Conservation (phyloP, 2,888 invertebrate genomes). For the Philonicus albiceps region DNA sequence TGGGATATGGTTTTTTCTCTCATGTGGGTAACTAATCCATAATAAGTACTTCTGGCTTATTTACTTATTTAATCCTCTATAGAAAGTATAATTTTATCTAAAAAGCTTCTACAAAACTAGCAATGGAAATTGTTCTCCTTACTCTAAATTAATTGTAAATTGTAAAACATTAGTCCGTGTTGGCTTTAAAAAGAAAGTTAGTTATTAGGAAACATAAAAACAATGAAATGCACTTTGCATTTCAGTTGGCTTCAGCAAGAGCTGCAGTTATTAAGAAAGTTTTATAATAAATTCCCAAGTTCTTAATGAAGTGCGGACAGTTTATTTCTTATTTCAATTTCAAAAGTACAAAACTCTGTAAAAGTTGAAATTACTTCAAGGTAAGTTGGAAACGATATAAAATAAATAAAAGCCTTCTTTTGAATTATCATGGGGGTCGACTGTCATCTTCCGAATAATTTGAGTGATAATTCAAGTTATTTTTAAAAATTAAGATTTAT, state of each 20-base stretch:
- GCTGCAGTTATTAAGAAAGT: slow-evolving; percentile 14
- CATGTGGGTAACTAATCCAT: no score
- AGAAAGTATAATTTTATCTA: background rate
- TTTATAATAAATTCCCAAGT: slow-evolving; percentile 11
- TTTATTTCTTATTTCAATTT: slow-evolving; percentile 33
- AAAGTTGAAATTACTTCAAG: slow-evolving; percentile 25
- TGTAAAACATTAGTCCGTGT: background rate
- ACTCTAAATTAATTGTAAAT: background rate
- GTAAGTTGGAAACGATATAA: background rate
- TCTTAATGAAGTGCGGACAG: slow-evolving; percentile 25
- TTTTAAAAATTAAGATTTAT: background rate
- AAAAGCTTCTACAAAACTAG: background rate
- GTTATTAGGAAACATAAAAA: background rate
- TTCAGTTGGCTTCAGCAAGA: background rate
- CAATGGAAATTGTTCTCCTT: background rate
- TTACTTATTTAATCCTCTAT: background rate
- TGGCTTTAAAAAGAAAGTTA: background rate
- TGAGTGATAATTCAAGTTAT: background rate
- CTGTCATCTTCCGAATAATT: background rate
- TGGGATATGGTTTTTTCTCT: no score
- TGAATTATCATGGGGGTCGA: background rate
- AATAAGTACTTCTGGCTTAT: no score
- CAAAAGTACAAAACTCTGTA: background rate
- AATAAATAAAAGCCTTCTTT: background rate
- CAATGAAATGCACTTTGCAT: slow-evolving; percentile 10